Percentiles rank a stretch among this genome's conserved stretches.
phyloP scores from a whole-genome alignment of 2,797 vertebrate species.

The Danio choprae region DNA sequence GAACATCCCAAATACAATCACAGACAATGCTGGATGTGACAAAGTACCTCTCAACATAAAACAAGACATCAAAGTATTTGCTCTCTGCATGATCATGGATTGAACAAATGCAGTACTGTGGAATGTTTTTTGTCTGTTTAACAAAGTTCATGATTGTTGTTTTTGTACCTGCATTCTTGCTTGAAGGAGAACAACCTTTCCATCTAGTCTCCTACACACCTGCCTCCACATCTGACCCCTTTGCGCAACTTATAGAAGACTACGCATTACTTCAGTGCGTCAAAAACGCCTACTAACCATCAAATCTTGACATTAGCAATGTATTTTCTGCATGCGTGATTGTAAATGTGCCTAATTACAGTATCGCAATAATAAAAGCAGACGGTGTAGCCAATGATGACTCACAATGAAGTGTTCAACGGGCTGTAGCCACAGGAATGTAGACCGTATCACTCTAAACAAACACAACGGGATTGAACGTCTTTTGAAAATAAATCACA shows the following conservation, averaged over 20 bases:
- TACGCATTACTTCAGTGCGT: constrained; percentile 9
- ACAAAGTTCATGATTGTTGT: neutral
- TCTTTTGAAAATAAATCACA: constrained; percentile 25
- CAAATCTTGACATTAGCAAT: constrained; percentile 20
- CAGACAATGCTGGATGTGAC: no score
- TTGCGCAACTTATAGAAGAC: neutral
- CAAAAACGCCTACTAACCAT: constrained; percentile 16
- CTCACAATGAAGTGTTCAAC: constrained; percentile 27
- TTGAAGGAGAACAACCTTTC: neutral
- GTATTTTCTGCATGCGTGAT: constrained; percentile 10
- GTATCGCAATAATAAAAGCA: constrained; percentile 14
- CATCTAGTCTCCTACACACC: neutral
- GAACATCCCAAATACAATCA: neutral
- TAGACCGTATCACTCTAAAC: constrained; percentile 14
- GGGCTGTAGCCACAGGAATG: neutral
- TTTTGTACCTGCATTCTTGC: neutral
- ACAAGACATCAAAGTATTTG: neutral
- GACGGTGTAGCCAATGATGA: neutral
- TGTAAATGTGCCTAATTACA: constrained; percentile 40
- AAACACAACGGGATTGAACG: constrained; percentile 34
- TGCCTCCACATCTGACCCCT: constrained; percentile 2
- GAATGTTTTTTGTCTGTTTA: neutral
- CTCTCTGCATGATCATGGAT: neutral
- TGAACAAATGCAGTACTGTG: neutral
- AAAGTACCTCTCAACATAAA: neutral